Conservation (phyloP, 2,888 invertebrate genomes). For the Pantelozetes paolii region DNA sequence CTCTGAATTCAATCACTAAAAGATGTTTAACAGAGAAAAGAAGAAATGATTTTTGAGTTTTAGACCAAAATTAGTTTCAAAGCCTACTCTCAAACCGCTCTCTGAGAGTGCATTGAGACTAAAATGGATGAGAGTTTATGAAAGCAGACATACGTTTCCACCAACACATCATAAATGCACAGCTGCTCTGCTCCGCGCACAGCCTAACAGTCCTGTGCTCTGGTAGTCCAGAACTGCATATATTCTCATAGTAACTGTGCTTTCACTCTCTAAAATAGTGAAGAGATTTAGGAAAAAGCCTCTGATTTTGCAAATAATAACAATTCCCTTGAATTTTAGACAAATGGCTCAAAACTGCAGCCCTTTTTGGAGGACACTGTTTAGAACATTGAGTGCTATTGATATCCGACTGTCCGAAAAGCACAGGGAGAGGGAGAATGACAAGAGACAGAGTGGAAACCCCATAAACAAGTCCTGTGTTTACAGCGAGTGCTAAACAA, state of each 20-base stretch:
- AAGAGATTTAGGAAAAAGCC: not conserved
- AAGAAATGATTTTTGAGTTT: not conserved
- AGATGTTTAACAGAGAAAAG: not conserved
- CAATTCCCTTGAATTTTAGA: conserved; percentile 6
- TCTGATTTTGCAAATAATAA: conserved; percentile 7
- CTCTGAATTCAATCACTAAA: not conserved
- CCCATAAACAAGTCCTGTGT: not conserved
- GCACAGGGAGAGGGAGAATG: not conserved
- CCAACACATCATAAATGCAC: not conserved
- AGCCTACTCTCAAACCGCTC: not conserved
- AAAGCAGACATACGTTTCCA: conserved; percentile 24
- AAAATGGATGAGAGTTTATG: conserved; percentile 30
- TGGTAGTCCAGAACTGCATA: no score
- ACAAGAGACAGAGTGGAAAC: not conserved
- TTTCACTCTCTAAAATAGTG: not conserved
- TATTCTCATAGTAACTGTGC: not conserved
- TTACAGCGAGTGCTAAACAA: not conserved
- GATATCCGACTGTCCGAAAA: conserved; percentile 30
- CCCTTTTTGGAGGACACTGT: not conserved
- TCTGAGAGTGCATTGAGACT: conserved; percentile 16
- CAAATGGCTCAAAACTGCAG: not conserved
- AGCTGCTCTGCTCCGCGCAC: conserved; percentile 19
- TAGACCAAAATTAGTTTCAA: not conserved
- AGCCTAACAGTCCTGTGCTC: no score
- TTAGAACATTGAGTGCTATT: not conserved